Evolutionary conservation across 2,888 invertebrate genomes (phyloP), one percentile per base, ranked within the genome.

Genomic region (Capitulum mitella): DNA sequence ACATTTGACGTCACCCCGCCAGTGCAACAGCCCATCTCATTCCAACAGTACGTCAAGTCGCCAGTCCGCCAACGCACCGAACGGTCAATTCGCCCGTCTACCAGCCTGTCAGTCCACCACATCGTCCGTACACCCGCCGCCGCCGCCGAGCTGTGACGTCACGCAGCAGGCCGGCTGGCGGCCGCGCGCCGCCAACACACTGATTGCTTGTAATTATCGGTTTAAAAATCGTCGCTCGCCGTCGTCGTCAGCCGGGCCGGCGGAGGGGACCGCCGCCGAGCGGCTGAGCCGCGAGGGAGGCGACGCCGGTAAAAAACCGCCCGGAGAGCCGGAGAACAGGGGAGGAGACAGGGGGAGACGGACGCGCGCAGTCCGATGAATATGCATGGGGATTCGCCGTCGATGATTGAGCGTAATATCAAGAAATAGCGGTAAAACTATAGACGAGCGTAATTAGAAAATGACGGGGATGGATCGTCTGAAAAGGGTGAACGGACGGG

Each of bases 171-270:
- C 29, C 29, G 32, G 10, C 29, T 10, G 32, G 29, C 34, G 14
- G 1, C 64, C 64, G 34, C 34, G 14, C 37, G 70, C 37, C 70
- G 37, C 37, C 37, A 70, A 14, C 74, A n/a, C 74, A 43, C 74
- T 74, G 74, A 74, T 74, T 74, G 43, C 74, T 74, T 74, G 43
- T 74, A 74, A 74, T 43, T 74, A 74, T 74, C 74, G 74, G 74
- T 74, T 74, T 74, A 74, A 74, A 74, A 74, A 74, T 74, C n/a
- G 74, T 26, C 74, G 64, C 64, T 34, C 14, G 40, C 74, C 10
- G 74, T 8, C 40, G 74, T 43, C 74, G 74, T 74, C 70, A 1
- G 58, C 34, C 2, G 34, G 34, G 43, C 34, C 34, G 12, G 64
- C 10, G 64, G 64, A 32, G 64, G 58, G 29, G 58, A 43, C 19